phyloP scores from a whole-genome alignment of 2,888 invertebrate genomes.

The Dusona sp. region DNA sequence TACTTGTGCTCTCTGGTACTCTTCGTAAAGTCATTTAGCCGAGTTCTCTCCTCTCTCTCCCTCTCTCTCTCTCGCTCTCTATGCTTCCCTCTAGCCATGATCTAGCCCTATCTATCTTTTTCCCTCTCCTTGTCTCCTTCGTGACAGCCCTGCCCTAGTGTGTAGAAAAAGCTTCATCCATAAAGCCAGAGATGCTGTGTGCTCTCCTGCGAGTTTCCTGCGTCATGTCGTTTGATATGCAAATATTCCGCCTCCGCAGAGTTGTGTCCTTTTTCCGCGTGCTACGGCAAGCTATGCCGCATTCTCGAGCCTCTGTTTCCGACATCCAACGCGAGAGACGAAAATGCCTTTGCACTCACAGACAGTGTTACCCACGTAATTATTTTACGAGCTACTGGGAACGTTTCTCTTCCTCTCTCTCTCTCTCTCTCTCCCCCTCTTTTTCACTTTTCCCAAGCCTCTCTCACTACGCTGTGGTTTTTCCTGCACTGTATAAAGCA shows the following conservation, averaged over 20 bases:
- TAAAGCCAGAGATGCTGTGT: constrained; percentile 65
- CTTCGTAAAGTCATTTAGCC: constrained; percentile 68
- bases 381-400: constrained; percentile 67
- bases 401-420: constrained; percentile 52
- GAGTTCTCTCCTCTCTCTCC: constrained; percentile 13
- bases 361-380: constrained; percentile 64
- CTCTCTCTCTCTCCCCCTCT: constrained; percentile 17
- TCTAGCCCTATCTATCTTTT: constrained; percentile 7
- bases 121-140: background rate
- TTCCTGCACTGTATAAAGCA: background rate
- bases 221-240: constrained; percentile 72
- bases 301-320: constrained; percentile 59
- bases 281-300: constrained; percentile 45
- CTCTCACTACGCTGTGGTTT: constrained; percentile 7
- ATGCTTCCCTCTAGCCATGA: background rate
- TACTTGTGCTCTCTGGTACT: constrained; percentile 66
- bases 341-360: constrained; percentile 66
- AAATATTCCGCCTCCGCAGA: constrained; percentile 69
- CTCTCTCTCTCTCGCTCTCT: constrained; percentile 10
- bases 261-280: constrained; percentile 49
- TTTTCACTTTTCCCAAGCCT: background rate
- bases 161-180: constrained; percentile 67
- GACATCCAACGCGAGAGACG: constrained; percentile 61
- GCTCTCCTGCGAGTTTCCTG: constrained; percentile 57
- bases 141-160: constrained; percentile 25